Conservation (phyloP, 2,797 vertebrate species). For the Halcyon smyrnensis region DNA sequence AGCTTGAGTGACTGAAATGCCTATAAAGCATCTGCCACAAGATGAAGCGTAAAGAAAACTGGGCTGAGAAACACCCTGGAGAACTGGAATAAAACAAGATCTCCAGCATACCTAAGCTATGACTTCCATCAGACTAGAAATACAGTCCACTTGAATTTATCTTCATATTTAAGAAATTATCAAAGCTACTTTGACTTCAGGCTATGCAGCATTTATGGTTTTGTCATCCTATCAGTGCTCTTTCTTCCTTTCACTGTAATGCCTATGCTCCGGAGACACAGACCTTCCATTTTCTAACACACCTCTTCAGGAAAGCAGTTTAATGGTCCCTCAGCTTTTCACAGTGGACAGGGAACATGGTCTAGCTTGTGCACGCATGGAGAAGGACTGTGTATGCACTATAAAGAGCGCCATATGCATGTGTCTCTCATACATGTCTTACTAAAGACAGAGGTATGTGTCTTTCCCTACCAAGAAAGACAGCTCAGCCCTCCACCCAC, state of each 20-base stretch:
- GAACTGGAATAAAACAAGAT: background rate
- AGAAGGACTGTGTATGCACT: background rate
- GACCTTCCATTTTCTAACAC: background rate
- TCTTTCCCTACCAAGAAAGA: background rate
- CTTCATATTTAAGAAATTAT: background rate
- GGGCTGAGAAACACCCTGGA: background rate
- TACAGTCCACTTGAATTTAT: background rate
- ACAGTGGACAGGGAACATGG: background rate
- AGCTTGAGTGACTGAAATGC: constrained; percentile 14
- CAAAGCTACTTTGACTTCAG: background rate
- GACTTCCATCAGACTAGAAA: background rate
- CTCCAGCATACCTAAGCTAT: background rate
- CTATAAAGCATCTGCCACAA: constrained; percentile 20
- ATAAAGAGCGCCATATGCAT: accelerated
- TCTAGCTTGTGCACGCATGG: background rate
- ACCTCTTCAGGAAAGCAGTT: background rate
- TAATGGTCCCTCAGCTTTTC: background rate
- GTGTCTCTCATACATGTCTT: accelerated
- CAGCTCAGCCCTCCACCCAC: background rate
- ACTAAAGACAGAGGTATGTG: background rate
- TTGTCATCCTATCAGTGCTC: background rate
- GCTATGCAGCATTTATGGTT: background rate
- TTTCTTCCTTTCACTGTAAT: background rate
- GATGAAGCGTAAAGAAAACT: background rate
- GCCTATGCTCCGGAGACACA: background rate